Conservation (phyloP, 2,113 vertebrate species). For the Athene noctua region DNA sequence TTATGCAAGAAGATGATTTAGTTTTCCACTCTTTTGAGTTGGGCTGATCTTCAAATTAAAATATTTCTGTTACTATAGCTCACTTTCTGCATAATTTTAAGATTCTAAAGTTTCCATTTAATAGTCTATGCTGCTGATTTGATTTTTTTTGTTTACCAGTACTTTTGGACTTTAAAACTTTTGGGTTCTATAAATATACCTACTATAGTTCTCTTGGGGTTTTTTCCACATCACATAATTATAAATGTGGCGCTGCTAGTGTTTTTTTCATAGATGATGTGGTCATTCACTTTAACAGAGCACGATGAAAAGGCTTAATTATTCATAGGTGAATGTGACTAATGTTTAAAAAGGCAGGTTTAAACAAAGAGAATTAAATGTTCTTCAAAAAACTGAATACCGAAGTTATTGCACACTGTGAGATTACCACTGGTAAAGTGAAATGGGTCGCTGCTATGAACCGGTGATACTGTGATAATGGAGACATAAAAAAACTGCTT, state of each 20-base stretch:
- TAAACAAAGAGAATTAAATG: not conserved
- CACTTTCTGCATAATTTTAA: not conserved
- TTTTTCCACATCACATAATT: accelerated
- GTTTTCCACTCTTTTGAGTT: not conserved
- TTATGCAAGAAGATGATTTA: not conserved
- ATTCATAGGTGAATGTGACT: not conserved
- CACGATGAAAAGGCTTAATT: not conserved
- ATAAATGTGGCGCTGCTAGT: not conserved
- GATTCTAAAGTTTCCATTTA: not conserved
- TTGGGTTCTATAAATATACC: not conserved
- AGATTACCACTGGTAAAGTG: accelerated
- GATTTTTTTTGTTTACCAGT: not conserved
- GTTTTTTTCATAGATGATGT: not conserved
- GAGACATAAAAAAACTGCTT: not conserved
- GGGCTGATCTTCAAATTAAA: not conserved
- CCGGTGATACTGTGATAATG: accelerated
- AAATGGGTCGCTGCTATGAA: not conserved
- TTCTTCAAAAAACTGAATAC: not conserved
- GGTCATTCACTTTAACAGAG: not conserved
- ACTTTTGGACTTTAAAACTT: not conserved
- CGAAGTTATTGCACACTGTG: not conserved
- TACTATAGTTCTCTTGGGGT: accelerated
- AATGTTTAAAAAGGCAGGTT: not conserved
- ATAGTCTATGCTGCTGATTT: not conserved
- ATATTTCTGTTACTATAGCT: not conserved